Percentiles rank a stretch among this genome's conserved stretches.
Conservation (phyloP, 2,888 invertebrate species). For the Agonopterix heracliana region DNA sequence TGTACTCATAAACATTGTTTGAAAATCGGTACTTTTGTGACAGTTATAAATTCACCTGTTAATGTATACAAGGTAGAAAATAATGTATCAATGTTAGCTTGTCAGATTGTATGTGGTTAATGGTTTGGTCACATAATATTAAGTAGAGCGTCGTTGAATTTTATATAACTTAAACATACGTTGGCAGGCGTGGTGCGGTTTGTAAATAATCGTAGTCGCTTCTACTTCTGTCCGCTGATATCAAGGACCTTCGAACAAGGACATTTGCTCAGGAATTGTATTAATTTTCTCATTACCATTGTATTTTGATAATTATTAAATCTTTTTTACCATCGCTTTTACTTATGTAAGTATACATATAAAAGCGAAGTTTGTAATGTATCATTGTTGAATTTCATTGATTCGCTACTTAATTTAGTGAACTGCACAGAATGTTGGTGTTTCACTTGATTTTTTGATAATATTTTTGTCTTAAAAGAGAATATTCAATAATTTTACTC, state of each 20-base stretch:
- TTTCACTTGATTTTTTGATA: slow-evolving; percentile 71
- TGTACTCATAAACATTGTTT: slow-evolving; percentile 52
- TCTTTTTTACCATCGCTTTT: slow-evolving; percentile 53
- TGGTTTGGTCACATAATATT: slow-evolving; percentile 56
- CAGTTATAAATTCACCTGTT: slow-evolving; percentile 70
- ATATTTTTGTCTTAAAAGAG: slow-evolving; percentile 65
- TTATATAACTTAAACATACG: slow-evolving; percentile 36
- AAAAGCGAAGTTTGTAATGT: slow-evolving; percentile 42
- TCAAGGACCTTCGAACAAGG: slow-evolving; percentile 9
- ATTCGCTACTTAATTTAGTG: slow-evolving; percentile 62
- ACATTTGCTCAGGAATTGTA: slow-evolving; percentile 72
- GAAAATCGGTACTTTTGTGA: slow-evolving; percentile 54
- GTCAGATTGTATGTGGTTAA: slow-evolving; percentile 62
- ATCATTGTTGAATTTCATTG: slow-evolving; percentile 61
- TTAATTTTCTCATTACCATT: slow-evolving; percentile 50
- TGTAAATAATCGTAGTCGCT: slow-evolving; percentile 54
- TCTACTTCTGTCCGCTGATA: slow-evolving; percentile 34
- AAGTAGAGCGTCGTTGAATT: slow-evolving; percentile 58
- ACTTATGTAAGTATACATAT: slow-evolving; percentile 24
- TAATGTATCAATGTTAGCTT: slow-evolving; percentile 69
- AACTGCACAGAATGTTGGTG: slow-evolving; percentile 74
- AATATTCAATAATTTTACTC: slow-evolving; percentile 66
- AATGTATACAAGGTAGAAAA: slow-evolving; percentile 64
- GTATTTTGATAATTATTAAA: slow-evolving; percentile 46
- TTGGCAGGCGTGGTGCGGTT: slow-evolving; percentile 10